These are phyloP conservation scores for Mamestra brassicae DNA, from an alignment of 2,888 invertebrate species.

Conservation along the genomic window DNA sequence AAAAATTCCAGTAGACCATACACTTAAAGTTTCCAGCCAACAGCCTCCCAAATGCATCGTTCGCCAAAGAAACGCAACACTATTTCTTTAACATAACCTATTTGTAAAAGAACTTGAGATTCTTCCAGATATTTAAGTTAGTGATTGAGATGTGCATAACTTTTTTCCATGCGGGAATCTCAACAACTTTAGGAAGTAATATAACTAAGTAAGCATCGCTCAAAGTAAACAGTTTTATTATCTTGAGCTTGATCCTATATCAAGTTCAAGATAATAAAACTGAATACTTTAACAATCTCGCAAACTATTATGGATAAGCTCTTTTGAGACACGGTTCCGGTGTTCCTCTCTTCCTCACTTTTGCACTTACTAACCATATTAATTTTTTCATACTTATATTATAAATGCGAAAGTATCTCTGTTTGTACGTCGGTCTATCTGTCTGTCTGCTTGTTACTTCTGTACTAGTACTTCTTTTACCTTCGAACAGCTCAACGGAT, in stretches of 20 bases:
- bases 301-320: not conserved
- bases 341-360: slow-evolving; percentile 1
- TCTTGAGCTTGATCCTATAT: not conserved
- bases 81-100: too few species aligned
- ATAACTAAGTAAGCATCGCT: not conserved
- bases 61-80: too few species aligned
- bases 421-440: too few species aligned
- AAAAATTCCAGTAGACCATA: too few species aligned
- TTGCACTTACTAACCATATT: not conserved
- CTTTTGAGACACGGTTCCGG: not conserved
- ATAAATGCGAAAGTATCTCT: too few species aligned
- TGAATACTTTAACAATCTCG: slow-evolving; percentile 1
- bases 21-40: too few species aligned
- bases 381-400: not conserved
- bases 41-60: too few species aligned
- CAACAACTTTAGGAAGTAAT: slow-evolving; percentile 15
- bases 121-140: too few species aligned
- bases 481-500: too few species aligned
- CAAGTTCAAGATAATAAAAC: slow-evolving; percentile 13
- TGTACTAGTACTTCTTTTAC: too few species aligned
- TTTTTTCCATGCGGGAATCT: not conserved
- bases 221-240: not conserved
- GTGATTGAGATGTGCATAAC: not conserved
- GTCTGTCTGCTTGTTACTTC: too few species aligned
- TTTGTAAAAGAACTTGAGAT: too few species aligned